Percentiles rank a stretch among this genome's conserved stretches.
Evolutionary conservation across 2,797 vertebrate genomes (phyloP).

Genomic region (Malacoraja senta): DNA sequence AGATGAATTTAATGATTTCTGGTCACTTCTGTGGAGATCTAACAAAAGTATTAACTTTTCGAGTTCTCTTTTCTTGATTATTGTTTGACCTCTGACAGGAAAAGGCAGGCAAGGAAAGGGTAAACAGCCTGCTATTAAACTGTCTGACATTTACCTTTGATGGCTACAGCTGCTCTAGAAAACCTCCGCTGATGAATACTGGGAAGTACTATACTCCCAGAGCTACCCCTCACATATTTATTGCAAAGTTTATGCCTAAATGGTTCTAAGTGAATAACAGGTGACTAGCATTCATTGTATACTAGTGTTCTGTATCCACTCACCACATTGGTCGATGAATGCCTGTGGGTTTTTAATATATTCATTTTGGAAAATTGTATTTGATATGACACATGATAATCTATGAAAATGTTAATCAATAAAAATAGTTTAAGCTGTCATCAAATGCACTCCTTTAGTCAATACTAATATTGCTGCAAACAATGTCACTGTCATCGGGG

Average conservation of each 20-base stretch:
- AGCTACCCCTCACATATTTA: conserved; percentile 74
- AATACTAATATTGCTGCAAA: conserved; percentile 90
- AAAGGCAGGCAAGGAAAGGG: conserved; percentile 16
- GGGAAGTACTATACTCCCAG: conserved; percentile 55
- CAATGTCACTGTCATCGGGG: conserved; percentile 96
- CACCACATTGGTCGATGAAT: conserved; percentile 64
- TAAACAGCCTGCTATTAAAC: conserved; percentile 20
- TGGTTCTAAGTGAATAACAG: conserved; percentile 73
- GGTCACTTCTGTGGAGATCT: neutral
- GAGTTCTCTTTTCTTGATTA: neutral
- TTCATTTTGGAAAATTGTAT: conserved; percentile 77
- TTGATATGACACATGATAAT: conserved; percentile 99
- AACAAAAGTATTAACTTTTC: neutral
- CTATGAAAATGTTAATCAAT: conserved; percentile 99
- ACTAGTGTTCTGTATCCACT: conserved; percentile 52
- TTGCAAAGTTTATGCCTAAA: conserved; percentile 84
- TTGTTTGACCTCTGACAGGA: neutral
- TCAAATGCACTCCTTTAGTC: conserved; percentile 84
- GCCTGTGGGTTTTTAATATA: conserved; percentile 79
- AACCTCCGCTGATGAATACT: conserved; percentile 47
- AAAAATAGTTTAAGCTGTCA: conserved; percentile 98
- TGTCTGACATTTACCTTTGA: conserved; percentile 40
- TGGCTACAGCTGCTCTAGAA: conserved; percentile 49
- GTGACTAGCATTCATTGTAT: conserved; percentile 68
- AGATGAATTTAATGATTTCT: neutral